Evolutionary conservation across 2,888 invertebrate genomes (phyloP).

Genomic region (Tanypteryx hageni): DNA sequence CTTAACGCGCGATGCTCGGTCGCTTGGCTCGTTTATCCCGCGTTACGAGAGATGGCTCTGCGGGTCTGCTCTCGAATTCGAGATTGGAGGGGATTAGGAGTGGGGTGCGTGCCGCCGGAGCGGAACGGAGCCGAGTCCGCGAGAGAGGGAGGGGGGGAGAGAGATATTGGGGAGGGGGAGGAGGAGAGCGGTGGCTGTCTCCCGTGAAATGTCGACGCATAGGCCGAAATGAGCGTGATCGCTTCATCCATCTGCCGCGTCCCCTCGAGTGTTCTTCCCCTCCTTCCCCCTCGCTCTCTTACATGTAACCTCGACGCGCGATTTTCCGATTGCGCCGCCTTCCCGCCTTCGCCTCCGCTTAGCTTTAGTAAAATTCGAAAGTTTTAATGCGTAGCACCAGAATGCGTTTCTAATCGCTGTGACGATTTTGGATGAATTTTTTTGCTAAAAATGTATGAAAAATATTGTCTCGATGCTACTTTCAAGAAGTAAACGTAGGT

Average conservation of each 20-base stretch:
- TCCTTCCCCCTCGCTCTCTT: neutral
- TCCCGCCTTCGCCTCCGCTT: neutral
- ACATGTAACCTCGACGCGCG: too few relatives aligned
- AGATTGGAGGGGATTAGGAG: neutral
- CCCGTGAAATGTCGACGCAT: slow-evolving; percentile 9
- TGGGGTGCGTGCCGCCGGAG: neutral
- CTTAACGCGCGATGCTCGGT: too few relatives aligned
- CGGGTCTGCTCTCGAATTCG: neutral
- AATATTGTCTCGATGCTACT: too few relatives aligned
- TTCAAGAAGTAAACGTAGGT: too few relatives aligned
- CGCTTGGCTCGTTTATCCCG: neutral
- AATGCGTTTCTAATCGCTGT: too few relatives aligned
- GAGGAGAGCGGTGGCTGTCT: neutral
- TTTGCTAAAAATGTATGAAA: too few relatives aligned
- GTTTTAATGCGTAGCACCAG: too few relatives aligned
- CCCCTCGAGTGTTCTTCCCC: neutral
- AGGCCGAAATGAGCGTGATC: slow-evolving; percentile 10
- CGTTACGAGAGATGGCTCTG: slow-evolving; percentile 1
- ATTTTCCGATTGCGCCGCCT: neutral
- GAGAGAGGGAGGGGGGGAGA: neutral
- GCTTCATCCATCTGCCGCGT: neutral
- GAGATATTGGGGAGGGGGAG: too few relatives aligned
- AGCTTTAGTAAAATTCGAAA: neutral
- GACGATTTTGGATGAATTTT: too few relatives aligned
- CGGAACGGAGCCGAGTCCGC: neutral